Evolutionary conservation across 1,140 invertebrate species (phyloP).

Genomic region (Microvelia longipes): DNA sequence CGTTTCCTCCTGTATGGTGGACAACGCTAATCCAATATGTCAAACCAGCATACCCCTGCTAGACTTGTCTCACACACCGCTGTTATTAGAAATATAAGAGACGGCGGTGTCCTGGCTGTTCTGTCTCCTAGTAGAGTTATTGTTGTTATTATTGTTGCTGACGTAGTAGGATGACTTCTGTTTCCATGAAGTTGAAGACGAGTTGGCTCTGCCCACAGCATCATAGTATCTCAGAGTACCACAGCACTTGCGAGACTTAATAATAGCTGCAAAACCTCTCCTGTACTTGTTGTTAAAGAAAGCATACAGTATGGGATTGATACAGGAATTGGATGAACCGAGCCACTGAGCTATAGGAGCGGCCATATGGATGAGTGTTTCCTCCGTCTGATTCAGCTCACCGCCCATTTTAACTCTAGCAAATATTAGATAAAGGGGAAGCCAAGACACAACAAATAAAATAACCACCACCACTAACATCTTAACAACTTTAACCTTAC

Average conservation of each 20-base stretch:
- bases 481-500: conserved; percentile 86
- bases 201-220: conserved; percentile 58
- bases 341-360: conserved; percentile 91
- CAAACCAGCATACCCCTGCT: background rate
- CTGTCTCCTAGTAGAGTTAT: conserved; percentile 22
- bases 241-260: conserved; percentile 68
- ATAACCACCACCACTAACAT: conserved; percentile 92
- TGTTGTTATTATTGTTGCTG: conserved; percentile 31
- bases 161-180: conserved; percentile 68
- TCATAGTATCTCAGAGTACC: conserved; percentile 66
- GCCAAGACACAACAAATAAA: conserved; percentile 85
- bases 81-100: conserved; percentile 29
- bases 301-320: conserved; percentile 94
- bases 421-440: conserved; percentile 83
- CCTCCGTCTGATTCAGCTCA: conserved; percentile 50
- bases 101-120: conserved; percentile 26
- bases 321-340: conserved; percentile 87
- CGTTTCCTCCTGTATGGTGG: background rate
- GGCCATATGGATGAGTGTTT: conserved; percentile 60
- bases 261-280: conserved; percentile 76
- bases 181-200: conserved; percentile 57
- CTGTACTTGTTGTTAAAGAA: conserved; percentile 95
- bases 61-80: conserved; percentile 20
- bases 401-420: conserved; percentile 68
- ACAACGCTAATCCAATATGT: background rate